These are phyloP conservation scores for Notiomystis cincta DNA, from an alignment of 2,113 vertebrate species.

Conservation along the genomic window DNA sequence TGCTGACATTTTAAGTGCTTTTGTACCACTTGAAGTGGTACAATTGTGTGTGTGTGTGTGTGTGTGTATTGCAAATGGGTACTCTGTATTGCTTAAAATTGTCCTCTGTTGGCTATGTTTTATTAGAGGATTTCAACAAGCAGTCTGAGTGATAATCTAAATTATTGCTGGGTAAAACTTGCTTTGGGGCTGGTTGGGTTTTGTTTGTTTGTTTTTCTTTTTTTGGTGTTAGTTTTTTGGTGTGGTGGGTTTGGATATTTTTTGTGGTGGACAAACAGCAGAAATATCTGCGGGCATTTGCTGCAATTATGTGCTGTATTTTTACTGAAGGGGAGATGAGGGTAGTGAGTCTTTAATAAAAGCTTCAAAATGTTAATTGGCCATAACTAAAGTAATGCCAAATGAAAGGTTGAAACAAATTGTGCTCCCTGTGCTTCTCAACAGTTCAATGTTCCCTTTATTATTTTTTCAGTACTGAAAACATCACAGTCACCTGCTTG, in stretches of 20 bases:
- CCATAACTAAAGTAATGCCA: neutral
- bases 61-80: neutral
- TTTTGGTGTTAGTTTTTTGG: neutral
- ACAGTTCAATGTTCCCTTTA: neutral
- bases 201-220: neutral
- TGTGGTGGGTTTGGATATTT: neutral
- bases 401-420: neutral
- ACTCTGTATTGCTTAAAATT: neutral
- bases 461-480: neutral
- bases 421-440: neutral
- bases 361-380: neutral
- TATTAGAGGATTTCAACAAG: neutral
- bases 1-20: neutral
- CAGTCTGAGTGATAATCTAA: neutral
- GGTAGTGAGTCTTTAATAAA: neutral
- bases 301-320: neutral
- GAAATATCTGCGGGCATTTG: neutral
- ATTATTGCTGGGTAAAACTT: neutral
- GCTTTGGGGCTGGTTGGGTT: neutral
- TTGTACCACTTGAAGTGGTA: neutral
- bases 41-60: neutral
- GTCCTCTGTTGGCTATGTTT: neutral
- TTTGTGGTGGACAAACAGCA: neutral
- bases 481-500: fast-evolving
- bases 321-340: neutral